Base-by-base conservation (phyloP, 2,888 invertebrate species). In the Caenorhabditis sp. region DNA sequence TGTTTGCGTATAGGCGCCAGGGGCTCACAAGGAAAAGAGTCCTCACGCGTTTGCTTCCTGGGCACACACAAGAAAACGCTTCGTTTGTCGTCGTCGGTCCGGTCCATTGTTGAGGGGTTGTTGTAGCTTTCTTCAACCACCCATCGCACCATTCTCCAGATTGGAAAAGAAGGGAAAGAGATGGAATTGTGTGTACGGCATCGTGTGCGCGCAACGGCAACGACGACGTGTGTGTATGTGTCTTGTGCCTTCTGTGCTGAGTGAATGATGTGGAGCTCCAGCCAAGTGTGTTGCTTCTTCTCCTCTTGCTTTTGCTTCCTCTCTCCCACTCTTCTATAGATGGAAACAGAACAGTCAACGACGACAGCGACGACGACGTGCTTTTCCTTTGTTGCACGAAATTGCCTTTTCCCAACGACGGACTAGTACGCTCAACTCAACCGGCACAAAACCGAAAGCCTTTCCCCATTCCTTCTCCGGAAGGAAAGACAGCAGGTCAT, bases 81-180 rank as follows among this genome's bases (percentile, higher is more conserved):
- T 52, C 58, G 58, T 50, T 59, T 46, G 53, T 55, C 46, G 20
- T 55, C 46, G 48, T 39, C 61, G 50, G 50, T 61, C 61, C 61
- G 39, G 35, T 50, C 56, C 39, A 39, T 53, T 53, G 53, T 53
- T 53, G 66, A 66, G 56, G 37, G 56, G 37, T 41, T 39, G 15
- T 56, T 30, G 26, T 46, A n/a, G 24, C 22, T 30, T 50, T 43
- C 52, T 73, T 73, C 65, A 68, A 75, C 58, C 75, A 68, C 62
- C 68, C 45, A 53, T 48, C 48, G 52, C 65, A 66, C 74, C 74
- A 74, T 74, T 68, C 56, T 68, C 53, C 68, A 75, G 75, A 75
- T 75, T 75, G 75, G 35, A 75, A 75, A 74, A 65, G 65, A 65
- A 65, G 43, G 50, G 50, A 61, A 37, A 39, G 53, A 20, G 62